phyloP scores from a whole-genome alignment of 2,113 vertebrate genomes.

The Anarrhichthys ocellatus region DNA sequence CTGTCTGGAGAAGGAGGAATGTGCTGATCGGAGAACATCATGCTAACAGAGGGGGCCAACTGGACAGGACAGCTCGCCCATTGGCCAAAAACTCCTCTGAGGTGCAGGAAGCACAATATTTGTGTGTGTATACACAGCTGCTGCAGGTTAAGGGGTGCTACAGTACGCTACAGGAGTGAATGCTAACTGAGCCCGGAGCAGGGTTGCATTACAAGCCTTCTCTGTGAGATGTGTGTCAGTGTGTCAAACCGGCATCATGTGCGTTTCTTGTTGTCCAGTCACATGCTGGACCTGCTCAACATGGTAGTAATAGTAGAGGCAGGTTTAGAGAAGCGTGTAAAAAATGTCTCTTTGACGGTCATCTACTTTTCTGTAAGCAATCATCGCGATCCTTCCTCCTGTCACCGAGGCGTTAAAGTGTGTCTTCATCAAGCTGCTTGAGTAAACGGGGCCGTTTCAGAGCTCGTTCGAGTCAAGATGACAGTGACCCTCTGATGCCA shows the following conservation, averaged over 20 bases:
- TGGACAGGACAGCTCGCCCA: slow-evolving; percentile 64
- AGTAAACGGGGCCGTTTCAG: background rate
- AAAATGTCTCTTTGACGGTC: background rate
- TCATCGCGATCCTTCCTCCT: background rate
- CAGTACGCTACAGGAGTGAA: slow-evolving; percentile 48
- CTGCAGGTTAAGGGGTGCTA: slow-evolving; percentile 70
- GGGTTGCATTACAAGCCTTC: slow-evolving; percentile 35
- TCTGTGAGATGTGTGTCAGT: slow-evolving; percentile 73
- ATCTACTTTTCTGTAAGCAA: background rate
- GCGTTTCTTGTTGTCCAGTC: background rate
- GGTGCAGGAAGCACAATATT: slow-evolving; percentile 51
- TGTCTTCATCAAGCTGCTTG: background rate
- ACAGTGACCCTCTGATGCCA: slow-evolving; percentile 17
- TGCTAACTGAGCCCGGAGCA: slow-evolving; percentile 43
- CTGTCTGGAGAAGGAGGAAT: slow-evolving; percentile 81
- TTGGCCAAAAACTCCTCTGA: slow-evolving; percentile 60
- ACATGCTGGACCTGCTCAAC: background rate
- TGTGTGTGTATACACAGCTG: slow-evolving; percentile 69
- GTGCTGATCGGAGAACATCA: slow-evolving; percentile 81
- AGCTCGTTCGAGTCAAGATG: slow-evolving; percentile 1
- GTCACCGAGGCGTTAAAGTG: background rate
- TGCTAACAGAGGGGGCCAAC: slow-evolving; percentile 67
- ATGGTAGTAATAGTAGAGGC: background rate
- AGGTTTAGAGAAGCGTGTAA: background rate
- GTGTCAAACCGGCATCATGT: slow-evolving; percentile 57